Base-by-base conservation (phyloP, 2,888 invertebrate genomes). In the Gymnocheta viridis region DNA sequence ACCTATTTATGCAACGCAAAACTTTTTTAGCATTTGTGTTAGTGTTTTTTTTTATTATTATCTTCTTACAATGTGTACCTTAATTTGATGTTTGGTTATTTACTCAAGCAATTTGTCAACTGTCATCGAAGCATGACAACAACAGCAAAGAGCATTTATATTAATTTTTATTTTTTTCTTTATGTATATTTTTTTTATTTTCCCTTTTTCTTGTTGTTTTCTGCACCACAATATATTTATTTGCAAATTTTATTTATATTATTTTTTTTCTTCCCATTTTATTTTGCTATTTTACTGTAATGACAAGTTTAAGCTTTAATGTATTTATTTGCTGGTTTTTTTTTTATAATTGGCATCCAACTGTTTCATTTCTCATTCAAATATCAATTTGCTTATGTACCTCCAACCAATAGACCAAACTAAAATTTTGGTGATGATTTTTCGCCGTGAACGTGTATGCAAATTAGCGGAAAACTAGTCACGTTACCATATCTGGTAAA, bases 1-100 rank as follows among this genome's bases (percentile, higher is more conserved):
- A 41, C n/a, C 4, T 41, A 5, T n/a, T 41, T 41, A 41, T 14
- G 5, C 5, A 4, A 24, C 14, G 12, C 5, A n/a, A n/a, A n/a
- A n/a, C n/a, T n/a, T 22, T 29, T 17, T 19, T 44, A 12, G n/a
- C 7, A n/a, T 54, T 22, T 35, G 22, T 38, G 22, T 54, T 10
- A n/a, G 29, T 44, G 29, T 29, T 4, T 12, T 17, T 32, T n/a
- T 17, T 17, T 44, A 4, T 44, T 70, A 62, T 79, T 79, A 69
- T 79, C 70, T 74, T 41, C 58, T 66, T 24, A 69, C 74, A 79
- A 79, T 76, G 79, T 79, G 76, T 84, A 84, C 80, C 80, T 84
- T 80, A 84, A 84, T 84, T 77, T 84, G 80, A 80, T 76, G 72
- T 80, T 80, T 76, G 66, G 58, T 81, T 84, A 81, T 84, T 84